Evolutionary conservation across 2,113 vertebrate genomes (phyloP).

Genomic region (Brachyhypopomus occidentalis): DNA sequence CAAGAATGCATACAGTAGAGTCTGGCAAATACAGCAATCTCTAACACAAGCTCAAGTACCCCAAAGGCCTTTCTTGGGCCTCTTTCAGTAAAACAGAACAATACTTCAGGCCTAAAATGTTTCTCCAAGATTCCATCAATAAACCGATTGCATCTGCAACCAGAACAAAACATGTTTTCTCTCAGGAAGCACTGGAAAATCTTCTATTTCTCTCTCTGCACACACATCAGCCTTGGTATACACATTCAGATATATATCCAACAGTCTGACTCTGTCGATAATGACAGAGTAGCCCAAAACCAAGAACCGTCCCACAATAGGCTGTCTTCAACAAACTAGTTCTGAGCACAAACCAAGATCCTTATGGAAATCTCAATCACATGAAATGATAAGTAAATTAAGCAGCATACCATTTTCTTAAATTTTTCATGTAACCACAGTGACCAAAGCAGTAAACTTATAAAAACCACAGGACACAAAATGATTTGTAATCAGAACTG

Average conservation of each 20-base stretch:
- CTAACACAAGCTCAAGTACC: not conserved
- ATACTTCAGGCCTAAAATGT: not conserved
- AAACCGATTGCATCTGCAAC: not conserved
- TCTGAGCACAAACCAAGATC: no score
- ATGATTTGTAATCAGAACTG: slow-evolving; percentile 16
- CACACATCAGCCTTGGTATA: not conserved
- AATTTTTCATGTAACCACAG: slow-evolving; percentile 1
- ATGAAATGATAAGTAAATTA: no score
- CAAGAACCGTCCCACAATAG: no score
- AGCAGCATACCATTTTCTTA: no score
- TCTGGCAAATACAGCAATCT: not conserved
- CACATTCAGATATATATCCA: not conserved
- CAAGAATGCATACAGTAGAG: not conserved
- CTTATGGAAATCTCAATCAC: no score
- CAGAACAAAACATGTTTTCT: not conserved
- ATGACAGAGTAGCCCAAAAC: no score
- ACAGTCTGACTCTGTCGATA: no score
- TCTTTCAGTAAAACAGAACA: not conserved
- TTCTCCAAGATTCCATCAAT: not conserved
- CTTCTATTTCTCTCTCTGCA: not conserved
- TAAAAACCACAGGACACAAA: not conserved
- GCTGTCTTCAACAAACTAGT: no score
- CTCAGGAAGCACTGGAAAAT: not conserved
- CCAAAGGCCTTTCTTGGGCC: not conserved
- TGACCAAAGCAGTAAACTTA: not conserved